Evolutionary conservation across 2,113 vertebrate genomes (phyloP).

Genomic region (Grammomys dolichurus): DNA sequence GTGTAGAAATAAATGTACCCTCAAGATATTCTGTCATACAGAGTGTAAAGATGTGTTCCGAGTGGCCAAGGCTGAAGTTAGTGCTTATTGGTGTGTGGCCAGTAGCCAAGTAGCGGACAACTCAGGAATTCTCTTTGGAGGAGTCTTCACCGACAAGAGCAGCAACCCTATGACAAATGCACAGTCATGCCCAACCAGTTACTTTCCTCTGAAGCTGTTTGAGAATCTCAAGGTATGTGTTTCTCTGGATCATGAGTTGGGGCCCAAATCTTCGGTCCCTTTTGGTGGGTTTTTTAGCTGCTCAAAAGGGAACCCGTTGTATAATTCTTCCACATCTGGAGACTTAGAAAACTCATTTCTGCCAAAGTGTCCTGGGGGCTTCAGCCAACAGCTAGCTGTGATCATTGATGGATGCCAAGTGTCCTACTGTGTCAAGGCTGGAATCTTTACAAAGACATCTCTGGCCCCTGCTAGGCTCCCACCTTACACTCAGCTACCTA

Average conservation of each 20-base stretch:
- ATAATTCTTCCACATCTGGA: neutral
- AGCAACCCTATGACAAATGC: slow-evolving; percentile 90
- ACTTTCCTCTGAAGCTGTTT: slow-evolving; percentile 86
- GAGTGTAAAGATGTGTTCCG: slow-evolving; percentile 88
- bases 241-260: slow-evolving; percentile 91
- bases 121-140: slow-evolving; percentile 93
- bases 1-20: slow-evolving; percentile 79
- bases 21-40: slow-evolving; percentile 83
- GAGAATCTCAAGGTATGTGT: slow-evolving; percentile 90
- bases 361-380: slow-evolving; percentile 90
- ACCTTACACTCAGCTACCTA: slow-evolving; percentile 89
- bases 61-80: slow-evolving; percentile 87
- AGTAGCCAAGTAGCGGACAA: neutral
- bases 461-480: slow-evolving; percentile 89
- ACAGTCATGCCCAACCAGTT: slow-evolving; percentile 89
- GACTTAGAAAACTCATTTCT: slow-evolving; percentile 36
- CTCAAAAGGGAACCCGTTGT: slow-evolving; percentile 89
- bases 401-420: slow-evolving; percentile 95
- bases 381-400: slow-evolving; percentile 92
- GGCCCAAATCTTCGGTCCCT: slow-evolving; percentile 84
- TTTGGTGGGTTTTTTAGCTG: slow-evolving; percentile 97
- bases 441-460: slow-evolving; percentile 87
- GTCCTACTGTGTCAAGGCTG: slow-evolving; percentile 91
- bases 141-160: slow-evolving; percentile 87
- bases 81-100: slow-evolving; percentile 90